Percentiles rank a stretch among this genome's conserved stretches.
Conservation (phyloP, 2,888 invertebrate genomes). For the Laspeyria flexula region DNA sequence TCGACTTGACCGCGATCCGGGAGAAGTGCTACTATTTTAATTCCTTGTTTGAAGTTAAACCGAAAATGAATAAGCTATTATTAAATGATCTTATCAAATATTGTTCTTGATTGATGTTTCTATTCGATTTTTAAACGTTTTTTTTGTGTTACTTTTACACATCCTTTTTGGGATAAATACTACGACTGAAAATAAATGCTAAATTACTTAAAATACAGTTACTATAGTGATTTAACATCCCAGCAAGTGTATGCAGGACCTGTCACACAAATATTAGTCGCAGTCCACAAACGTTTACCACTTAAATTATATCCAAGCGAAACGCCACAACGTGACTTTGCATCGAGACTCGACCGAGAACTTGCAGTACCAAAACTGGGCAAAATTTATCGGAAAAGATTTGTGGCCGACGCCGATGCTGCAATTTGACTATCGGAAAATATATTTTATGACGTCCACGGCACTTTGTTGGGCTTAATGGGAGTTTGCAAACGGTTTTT, state of each 20-base stretch:
- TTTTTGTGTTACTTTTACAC: too few species aligned
- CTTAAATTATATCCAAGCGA: neutral
- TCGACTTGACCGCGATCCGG: slow-evolving; percentile 38
- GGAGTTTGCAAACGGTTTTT: slow-evolving; percentile 57
- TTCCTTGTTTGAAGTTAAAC: neutral
- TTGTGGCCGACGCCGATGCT: slow-evolving; percentile 74
- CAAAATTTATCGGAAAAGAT: slow-evolving; percentile 81
- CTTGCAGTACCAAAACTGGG: slow-evolving; percentile 52
- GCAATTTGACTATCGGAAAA: slow-evolving; percentile 83
- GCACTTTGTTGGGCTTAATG: slow-evolving; percentile 74
- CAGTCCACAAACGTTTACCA: too few species aligned
- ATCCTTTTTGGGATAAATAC: too few species aligned
- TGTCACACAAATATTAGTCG: too few species aligned
- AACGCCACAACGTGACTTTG: slow-evolving; percentile 8
- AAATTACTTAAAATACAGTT: too few species aligned
- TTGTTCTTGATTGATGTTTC: too few species aligned
- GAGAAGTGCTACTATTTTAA: slow-evolving; percentile 26
- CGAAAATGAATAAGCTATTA: too few species aligned
- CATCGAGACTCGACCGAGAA: slow-evolving; percentile 50
- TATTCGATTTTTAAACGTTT: too few species aligned
- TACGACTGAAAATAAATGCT: too few species aligned
- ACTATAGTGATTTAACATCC: too few species aligned
- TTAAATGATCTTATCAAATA: too few species aligned
- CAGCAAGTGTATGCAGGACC: too few species aligned
- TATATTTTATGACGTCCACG: slow-evolving; percentile 79